Evolutionary conservation across 2,113 vertebrate species (phyloP).

Genomic region (Ptilorrhoa leucosticta): DNA sequence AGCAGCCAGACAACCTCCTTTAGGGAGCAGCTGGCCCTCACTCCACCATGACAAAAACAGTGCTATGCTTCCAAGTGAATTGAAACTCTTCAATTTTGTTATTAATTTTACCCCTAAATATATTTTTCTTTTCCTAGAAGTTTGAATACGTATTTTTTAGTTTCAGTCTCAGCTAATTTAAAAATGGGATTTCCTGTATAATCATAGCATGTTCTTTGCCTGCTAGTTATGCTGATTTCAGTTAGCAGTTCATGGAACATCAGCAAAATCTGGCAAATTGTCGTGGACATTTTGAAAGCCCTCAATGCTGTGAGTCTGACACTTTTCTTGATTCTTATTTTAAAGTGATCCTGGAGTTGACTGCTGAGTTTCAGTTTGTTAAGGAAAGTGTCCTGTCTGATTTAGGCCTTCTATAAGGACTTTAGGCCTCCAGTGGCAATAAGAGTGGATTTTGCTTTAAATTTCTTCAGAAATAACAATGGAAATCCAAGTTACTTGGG

Average conservation of each 20-base stretch:
- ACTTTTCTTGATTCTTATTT: neutral
- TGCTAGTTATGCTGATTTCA: neutral
- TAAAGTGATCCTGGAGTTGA: neutral
- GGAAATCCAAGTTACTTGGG: neutral
- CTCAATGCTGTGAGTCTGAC: neutral
- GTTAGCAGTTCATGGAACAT: neutral
- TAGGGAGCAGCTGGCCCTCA: neutral
- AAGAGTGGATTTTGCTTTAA: neutral
- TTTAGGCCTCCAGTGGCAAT: neutral
- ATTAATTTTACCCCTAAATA: neutral
- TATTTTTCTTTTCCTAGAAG: neutral
- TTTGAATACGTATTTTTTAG: neutral
- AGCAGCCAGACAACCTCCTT: neutral
- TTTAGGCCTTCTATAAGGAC: neutral
- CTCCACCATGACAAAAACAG: neutral
- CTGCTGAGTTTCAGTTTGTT: neutral
- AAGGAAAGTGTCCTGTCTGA: neutral
- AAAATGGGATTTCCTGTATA: neutral
- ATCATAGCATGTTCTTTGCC: neutral
- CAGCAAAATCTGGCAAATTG: neutral
- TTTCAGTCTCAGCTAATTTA: neutral
- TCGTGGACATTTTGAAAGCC: neutral
- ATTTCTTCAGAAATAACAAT: neutral
- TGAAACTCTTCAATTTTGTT: neutral
- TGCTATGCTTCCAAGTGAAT: neutral